Percentiles rank a stretch among this genome's conserved stretches.
phyloP scores from a whole-genome alignment of 37 sponge, comb jelly and placozoan species.

The Ianthella basta region DNA sequence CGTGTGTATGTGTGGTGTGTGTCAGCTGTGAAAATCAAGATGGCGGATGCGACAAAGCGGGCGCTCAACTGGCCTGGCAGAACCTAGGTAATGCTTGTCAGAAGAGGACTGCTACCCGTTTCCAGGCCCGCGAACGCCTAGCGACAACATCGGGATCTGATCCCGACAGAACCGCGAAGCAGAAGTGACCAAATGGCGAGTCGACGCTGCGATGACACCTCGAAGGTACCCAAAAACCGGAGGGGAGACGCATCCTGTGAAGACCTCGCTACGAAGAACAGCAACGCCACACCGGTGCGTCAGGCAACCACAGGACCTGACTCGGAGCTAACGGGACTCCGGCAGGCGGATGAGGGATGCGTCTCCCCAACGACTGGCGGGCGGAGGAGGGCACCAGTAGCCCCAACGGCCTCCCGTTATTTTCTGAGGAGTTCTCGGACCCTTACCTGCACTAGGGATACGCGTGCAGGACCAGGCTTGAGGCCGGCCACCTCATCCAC shows the following conservation, averaged over 20 bases:
- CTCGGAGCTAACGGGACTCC: slow-evolving; percentile 8
- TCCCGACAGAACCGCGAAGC: background rate
- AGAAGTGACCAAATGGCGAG: background rate
- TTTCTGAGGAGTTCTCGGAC: slow-evolving; percentile 6
- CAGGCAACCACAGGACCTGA: slow-evolving; percentile 6
- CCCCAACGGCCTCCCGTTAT: slow-evolving; percentile 16
- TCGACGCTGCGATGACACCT: background rate
- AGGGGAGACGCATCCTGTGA: background rate
- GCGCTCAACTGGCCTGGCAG: background rate
- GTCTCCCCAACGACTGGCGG: slow-evolving; percentile 12
- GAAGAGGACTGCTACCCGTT: no score
- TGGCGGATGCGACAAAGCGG: background rate
- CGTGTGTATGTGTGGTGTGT: no score
- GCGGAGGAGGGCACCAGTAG: slow-evolving; percentile 9
- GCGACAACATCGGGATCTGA: background rate
- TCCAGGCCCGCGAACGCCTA: background rate
- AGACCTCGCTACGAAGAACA: background rate
- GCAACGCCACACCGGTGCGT: background rate
- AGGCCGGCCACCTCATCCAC: slow-evolving; percentile 15
- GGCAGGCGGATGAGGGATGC: slow-evolving; percentile 7
- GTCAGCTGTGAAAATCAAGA: no score
- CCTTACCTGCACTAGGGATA: slow-evolving; percentile 13
- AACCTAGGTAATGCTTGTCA: background rate
- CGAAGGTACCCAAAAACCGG: background rate
- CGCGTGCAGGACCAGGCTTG: slow-evolving; percentile 6